Evolutionary conservation across 2,113 vertebrate genomes (phyloP), one percentile per base, ranked within the genome.

Genomic region (Oreochromis niloticus): DNA sequence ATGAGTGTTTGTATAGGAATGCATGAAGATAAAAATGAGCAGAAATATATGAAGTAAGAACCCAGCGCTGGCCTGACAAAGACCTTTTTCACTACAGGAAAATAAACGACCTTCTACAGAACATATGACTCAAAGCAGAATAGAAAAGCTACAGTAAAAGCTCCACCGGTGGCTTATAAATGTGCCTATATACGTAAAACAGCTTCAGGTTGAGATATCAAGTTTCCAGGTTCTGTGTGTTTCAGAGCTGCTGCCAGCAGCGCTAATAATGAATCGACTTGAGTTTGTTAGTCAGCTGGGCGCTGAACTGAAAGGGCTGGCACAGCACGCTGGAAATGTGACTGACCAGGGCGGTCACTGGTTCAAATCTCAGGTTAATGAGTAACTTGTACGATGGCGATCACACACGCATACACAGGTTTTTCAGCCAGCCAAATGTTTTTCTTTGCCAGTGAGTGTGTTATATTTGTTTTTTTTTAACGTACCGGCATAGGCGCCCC

Each of bases 291-390:
- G 88, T 71, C 75, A 81, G 66, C 84, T 57, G 85, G 85, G 89
- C 66, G 34, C 89, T n/a, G 82, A 59, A 55, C 85, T 61, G 43
- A 89, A 85, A 68, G 32, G 22, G 11, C 87, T 94, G 93, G 94
- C 92, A 92, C 30, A 59, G 73, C 1, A 0, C 6, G 56, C 57
- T 95, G 94, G 94, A 93, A 92, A 90, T 83, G 83, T 85, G 57
- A 90, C 61, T 66, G 83, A 81, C 50, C 43, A 79, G 43, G 56
- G 59, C 83, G 89, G 94, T 92, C 90, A 88, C 43, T 43, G 66
- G 93, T 91, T 93, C 90, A 90, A 55, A 89, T 85, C 83, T 79
- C 63, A 91, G 88, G 89, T 91, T 94, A 90, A 90, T 91, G 79
- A 81, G 55, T 41, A 92, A 89, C 80, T 84, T 83, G 55, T 83